Base-by-base conservation (phyloP, 2,797 vertebrate species). In the Chaunax sp. region DNA sequence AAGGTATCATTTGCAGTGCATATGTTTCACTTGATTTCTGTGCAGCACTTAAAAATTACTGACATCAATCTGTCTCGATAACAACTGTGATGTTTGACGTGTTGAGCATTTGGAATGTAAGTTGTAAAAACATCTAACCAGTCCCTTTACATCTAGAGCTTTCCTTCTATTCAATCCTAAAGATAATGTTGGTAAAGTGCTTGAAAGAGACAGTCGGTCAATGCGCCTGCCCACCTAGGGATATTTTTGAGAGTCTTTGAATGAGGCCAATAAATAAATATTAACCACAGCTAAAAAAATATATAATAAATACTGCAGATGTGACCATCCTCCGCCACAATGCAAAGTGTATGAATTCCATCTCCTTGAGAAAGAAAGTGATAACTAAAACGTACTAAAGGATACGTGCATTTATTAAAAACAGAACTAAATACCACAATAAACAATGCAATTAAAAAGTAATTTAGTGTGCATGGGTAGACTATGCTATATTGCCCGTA, bases 391-490 rank as follows among this genome's bases (percentile, higher is more conserved):
- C n/a, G n/a, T n/a, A n/a, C n/a, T n/a, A n/a, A n/a, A n/a, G n/a
- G n/a, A n/a, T n/a, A n/a, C n/a, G n/a, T n/a, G n/a, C n/a, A n/a
- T n/a, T n/a, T n/a, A n/a, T n/a, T n/a, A n/a, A n/a, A 33, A 1
- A 50, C 9, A 11, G 33, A 35, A n/a, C n/a, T 35, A 10, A 35
- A 35, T 10, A 64, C 50, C 37, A 33, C 4, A 50, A 57, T 35
- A 41, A 56, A 45, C 19, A 1, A 25, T 47, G 16, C 18, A 15
- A 67, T 40, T 72, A 59, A 69, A 60, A 64, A 38, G 45, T 65
- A 13, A 62, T 74, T 64, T 38, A 56, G 10, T 20, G 15, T 30
- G n/a, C 25, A 18, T 52, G 16, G 23, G 25, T 40, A 25, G 30
- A 80, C 19, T 22, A 15, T 26, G 30, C 50, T 18, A 33, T 33